These are phyloP conservation scores for Diorhabda elongata DNA, from an alignment of 1,140 invertebrate genomes.

Conservation along the genomic window DNA sequence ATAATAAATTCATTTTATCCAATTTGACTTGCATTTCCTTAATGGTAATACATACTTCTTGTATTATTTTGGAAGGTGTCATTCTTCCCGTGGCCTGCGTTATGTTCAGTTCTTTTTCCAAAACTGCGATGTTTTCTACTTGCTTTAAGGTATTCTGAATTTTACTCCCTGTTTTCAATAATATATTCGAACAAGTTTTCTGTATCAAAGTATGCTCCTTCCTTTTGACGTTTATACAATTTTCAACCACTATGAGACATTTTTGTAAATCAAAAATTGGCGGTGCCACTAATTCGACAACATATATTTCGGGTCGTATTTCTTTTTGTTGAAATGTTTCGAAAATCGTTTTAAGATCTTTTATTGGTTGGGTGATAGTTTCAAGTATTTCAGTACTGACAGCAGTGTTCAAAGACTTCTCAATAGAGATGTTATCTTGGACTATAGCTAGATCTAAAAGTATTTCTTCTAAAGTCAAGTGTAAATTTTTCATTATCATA, in stretches of 20 bases:
- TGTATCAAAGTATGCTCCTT: conserved; percentile 61
- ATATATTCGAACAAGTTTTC: conserved; percentile 58
- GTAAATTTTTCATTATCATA: conserved; percentile 34
- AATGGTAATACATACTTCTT: conserved; percentile 52
- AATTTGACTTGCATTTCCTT: conserved; percentile 52
- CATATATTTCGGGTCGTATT: conserved; percentile 45
- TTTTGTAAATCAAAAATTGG: conserved; percentile 59
- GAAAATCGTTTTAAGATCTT: conserved; percentile 58
- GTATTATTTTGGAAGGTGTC: conserved; percentile 46
- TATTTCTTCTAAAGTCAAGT: conserved; percentile 37
- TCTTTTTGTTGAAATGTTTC: conserved; percentile 48
- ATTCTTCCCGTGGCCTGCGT: conserved; percentile 48
- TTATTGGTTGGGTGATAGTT: conserved; percentile 58
- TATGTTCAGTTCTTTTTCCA: conserved; percentile 49
- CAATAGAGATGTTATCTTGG: conserved; percentile 58
- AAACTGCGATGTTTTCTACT: conserved; percentile 47
- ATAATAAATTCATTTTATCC: conserved; percentile 48
- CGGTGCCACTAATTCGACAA: conserved; percentile 56
- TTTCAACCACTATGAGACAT: conserved; percentile 60
- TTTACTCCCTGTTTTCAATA: conserved; percentile 54
- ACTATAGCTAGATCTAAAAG: conserved; percentile 53
- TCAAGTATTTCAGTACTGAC: conserved; percentile 62
- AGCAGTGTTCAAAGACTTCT: conserved; percentile 59
- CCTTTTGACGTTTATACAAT: conserved; percentile 63
- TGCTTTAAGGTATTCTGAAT: conserved; percentile 51